These are phyloP conservation scores for Aleiodes leptofemur DNA, from an alignment of 2,888 invertebrate species.

Conservation along the genomic window DNA sequence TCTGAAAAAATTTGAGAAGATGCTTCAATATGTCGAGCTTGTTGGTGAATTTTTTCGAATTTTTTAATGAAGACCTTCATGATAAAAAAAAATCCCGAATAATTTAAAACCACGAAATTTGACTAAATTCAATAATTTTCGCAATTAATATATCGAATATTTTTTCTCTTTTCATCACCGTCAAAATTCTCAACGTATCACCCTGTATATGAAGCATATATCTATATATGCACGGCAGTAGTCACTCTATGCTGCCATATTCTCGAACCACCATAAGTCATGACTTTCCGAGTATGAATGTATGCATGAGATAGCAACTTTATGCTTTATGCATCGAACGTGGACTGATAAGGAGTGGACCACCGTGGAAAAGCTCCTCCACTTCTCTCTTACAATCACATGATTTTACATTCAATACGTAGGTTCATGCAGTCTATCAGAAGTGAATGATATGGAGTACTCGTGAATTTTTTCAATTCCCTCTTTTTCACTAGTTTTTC, in stretches of 20 bases:
- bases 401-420: constrained; percentile 31
- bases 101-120: no score
- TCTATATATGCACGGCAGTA: constrained; percentile 40
- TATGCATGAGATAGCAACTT: constrained; percentile 75
- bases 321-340: constrained; percentile 74
- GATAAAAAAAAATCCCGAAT: no score
- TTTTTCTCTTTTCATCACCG: no score
- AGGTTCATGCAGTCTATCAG: constrained; percentile 7
- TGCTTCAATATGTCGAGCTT: no score
- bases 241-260: constrained; percentile 45
- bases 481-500: no score
- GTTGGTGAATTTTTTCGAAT: no score
- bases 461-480: background rate
- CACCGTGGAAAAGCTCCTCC: constrained; percentile 44
- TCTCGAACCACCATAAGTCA: constrained; percentile 66
- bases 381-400: constrained; percentile 2
- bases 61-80: no score
- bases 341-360: constrained; percentile 67
- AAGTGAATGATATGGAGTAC: background rate
- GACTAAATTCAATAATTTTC: no score
- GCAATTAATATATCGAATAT: no score
- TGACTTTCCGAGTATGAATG: constrained; percentile 71
- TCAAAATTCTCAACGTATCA: no score
- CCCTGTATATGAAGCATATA: constrained; percentile 23
- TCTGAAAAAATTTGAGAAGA: no score